A percentile compares a stretch with the other conserved stretches of the same genome.
phyloP scores from a whole-genome alignment of 2,888 invertebrate species.

The Diarsia brunnea region DNA sequence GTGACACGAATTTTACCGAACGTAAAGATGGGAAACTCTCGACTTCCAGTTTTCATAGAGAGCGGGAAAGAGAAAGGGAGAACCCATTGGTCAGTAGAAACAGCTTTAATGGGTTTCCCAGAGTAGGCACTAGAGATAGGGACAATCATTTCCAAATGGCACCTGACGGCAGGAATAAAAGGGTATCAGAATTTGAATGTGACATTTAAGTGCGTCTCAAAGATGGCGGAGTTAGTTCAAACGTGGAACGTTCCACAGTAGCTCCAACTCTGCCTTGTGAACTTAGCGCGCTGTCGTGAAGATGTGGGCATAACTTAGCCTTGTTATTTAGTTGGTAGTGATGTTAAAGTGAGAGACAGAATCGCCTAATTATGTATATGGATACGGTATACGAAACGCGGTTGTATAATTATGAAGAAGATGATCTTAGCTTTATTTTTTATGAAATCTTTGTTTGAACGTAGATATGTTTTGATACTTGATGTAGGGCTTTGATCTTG shows the following conservation, averaged over 20 bases:
- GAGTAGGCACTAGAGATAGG: slow-evolving; percentile 84
- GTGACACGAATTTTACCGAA: slow-evolving; percentile 81
- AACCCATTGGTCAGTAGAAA: slow-evolving; percentile 88
- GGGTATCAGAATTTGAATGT: slow-evolving; percentile 92
- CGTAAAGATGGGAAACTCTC: slow-evolving; percentile 87
- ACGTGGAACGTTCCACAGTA: slow-evolving; percentile 5
- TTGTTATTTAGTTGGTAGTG: slow-evolving; percentile 53
- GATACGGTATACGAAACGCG: slow-evolving; percentile 35
- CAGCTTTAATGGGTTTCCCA: slow-evolving; percentile 88
- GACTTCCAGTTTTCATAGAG: slow-evolving; percentile 88
- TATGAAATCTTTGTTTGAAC: slow-evolving; percentile 8
- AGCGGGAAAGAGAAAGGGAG: slow-evolving; percentile 81
- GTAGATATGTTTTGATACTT: slow-evolving; percentile 17
- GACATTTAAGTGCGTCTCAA: slow-evolving; percentile 83
- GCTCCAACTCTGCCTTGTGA: slow-evolving; percentile 4
- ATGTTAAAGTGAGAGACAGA: slow-evolving; percentile 18
- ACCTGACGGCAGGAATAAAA: slow-evolving; percentile 88
- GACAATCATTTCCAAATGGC: slow-evolving; percentile 86
- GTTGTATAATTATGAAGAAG: slow-evolving; percentile 14
- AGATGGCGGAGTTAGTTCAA: slow-evolving; percentile 26
- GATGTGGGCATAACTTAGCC: slow-evolving; percentile 58
- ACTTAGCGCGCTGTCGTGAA: background rate
- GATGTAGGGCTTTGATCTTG: slow-evolving; percentile 9
- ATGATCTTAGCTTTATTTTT: slow-evolving; percentile 22
- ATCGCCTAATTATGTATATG: slow-evolving; percentile 36